A percentile compares a stretch with the other conserved stretches of the same genome.
Evolutionary conservation across 37 sponge, comb jelly and placozoan species (phyloP).

Genomic region (Cladorhizidae sp.): DNA sequence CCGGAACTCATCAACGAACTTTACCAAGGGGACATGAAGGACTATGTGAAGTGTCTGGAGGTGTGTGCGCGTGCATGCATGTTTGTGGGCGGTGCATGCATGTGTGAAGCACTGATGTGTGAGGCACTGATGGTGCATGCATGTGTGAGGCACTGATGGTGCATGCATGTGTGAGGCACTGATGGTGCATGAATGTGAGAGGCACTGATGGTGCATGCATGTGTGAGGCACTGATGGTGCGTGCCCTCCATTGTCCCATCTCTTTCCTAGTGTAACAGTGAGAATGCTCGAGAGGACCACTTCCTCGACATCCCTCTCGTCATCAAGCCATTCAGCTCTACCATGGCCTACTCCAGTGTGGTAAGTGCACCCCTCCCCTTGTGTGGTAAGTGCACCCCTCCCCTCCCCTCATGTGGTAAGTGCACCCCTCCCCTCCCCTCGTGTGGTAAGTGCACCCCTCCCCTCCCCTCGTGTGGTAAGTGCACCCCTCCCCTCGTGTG

Average conservation of each 20-base stretch:
- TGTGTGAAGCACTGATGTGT: too few species aligned
- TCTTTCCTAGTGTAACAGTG: conserved; percentile 72
- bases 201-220: too few species aligned
- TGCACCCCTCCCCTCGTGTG: too few species aligned
- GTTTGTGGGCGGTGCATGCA: too few species aligned
- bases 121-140: too few species aligned
- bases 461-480: too few species aligned
- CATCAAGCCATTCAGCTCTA: conserved; percentile 88
- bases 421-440: neutral
- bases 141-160: too few species aligned
- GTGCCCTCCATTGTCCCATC: too few species aligned
- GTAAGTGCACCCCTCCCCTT: conserved; percentile 28
- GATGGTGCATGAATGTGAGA: too few species aligned
- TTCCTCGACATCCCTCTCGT: conserved; percentile 92
- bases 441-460: too few species aligned
- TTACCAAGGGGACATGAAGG: conserved; percentile 89
- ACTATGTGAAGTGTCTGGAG: conserved; percentile 91
- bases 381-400: neutral
- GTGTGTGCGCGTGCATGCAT: conserved; percentile 29
- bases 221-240: too few species aligned
- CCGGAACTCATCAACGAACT: conserved; percentile 85
- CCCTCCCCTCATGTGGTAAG: neutral
- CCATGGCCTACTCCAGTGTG: conserved; percentile 70
- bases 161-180: too few species aligned
- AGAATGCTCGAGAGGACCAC: conserved; percentile 80